Conservation (phyloP, 2,888 invertebrate species). For the Pristionchus mayeri region DNA sequence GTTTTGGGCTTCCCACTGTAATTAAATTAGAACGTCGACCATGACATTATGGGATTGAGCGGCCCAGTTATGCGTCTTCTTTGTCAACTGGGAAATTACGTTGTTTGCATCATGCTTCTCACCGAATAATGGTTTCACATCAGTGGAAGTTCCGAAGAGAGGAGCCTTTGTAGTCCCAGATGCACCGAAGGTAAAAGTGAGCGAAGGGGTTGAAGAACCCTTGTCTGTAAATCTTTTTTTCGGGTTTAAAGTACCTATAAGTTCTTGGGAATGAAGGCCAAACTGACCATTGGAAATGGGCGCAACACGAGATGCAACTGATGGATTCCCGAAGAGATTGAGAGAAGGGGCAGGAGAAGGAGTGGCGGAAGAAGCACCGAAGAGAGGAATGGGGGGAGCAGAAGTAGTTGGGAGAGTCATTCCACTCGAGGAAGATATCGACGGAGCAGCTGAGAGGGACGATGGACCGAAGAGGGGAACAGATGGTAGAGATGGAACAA, state of each 20-base stretch:
- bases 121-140: not conserved
- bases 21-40: too few relatives aligned
- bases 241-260: not conserved
- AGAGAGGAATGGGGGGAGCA: not conserved
- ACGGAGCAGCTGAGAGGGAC: not conserved
- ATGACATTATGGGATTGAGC: too few relatives aligned
- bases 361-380: slow-evolving; percentile 1
- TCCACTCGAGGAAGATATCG: not conserved
- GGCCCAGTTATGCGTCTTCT: too few relatives aligned
- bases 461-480: not conserved
- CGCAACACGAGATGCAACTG: not conserved
- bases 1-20: too few relatives aligned
- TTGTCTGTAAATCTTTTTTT: not conserved
- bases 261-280: not conserved
- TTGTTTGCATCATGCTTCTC: too few relatives aligned
- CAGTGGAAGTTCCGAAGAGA: not conserved
- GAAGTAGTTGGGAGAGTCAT: not conserved
- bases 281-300: not conserved
- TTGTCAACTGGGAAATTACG: too few relatives aligned
- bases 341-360: not conserved
- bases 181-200: not conserved
- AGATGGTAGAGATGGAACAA: not conserved
- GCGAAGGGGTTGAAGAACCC: not conserved
- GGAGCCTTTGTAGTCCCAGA: not conserved
- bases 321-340: not conserved